A percentile compares a stretch with the other conserved stretches of the same genome.
Evolutionary conservation across 1,140 invertebrate species (phyloP).

Genomic region (Halesus radiatus): DNA sequence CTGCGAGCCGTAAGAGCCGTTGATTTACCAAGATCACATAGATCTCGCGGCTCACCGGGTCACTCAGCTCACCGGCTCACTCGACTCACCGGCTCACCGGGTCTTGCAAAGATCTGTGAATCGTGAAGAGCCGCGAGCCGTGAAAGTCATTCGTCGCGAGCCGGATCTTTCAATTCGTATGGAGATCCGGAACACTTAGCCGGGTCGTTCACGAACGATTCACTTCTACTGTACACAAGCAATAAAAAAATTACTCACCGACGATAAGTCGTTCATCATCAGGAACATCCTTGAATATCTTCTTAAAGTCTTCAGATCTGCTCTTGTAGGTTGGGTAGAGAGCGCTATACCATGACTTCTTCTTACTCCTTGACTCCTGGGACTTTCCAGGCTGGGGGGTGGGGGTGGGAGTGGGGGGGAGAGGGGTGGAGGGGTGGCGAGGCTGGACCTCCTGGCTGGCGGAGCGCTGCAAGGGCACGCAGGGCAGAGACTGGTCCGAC

Average conservation of each 20-base stretch:
- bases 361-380: constrained; percentile 72
- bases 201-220: no score
- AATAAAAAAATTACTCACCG: constrained; percentile 74
- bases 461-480: constrained; percentile 49
- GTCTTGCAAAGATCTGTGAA: no score
- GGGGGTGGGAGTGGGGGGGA: constrained; percentile 59
- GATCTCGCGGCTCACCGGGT: no score
- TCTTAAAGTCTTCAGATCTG: constrained; percentile 91
- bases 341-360: constrained; percentile 90
- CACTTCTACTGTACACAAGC: no score
- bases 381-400: constrained; percentile 58
- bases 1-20: no score
- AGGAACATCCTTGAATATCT: constrained; percentile 92
- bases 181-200: no score
- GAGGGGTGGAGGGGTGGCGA: constrained; percentile 57
- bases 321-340: constrained; percentile 95
- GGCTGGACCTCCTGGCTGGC: constrained; percentile 57
- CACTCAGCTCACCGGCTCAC: no score
- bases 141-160: no score
- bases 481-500: constrained; percentile 17
- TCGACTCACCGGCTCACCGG: no score
- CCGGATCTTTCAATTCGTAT: no score
- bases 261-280: constrained; percentile 92
- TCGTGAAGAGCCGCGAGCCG: no score
- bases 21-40: no score